phyloP scores from a whole-genome alignment of 2,113 vertebrate species.

The Garra rufa region DNA sequence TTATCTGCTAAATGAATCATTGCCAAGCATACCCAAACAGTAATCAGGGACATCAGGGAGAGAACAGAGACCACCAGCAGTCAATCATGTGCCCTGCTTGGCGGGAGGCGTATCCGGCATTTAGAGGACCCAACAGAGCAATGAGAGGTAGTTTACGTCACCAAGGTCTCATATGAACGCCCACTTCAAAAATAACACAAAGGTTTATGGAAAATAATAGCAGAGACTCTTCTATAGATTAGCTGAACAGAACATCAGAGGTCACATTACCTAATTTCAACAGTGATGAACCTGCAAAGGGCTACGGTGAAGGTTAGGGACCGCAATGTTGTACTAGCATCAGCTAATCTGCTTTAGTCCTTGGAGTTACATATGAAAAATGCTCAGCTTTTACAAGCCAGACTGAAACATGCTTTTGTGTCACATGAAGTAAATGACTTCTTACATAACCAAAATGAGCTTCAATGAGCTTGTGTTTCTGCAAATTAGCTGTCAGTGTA shows the following conservation, averaged over 20 bases:
- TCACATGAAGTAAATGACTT: background rate
- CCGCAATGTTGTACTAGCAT: background rate
- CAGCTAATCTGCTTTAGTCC: background rate
- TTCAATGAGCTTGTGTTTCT: background rate
- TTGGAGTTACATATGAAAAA: background rate
- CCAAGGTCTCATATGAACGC: background rate
- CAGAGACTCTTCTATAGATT: background rate
- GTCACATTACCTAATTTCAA: background rate
- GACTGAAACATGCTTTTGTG: background rate
- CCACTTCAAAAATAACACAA: background rate
- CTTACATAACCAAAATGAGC: constrained; percentile 2
- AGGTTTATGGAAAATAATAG: background rate
- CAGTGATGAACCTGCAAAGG: background rate
- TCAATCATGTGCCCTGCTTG: background rate
- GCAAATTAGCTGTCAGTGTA: background rate
- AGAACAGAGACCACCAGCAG: constrained; percentile 20
- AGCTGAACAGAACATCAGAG: background rate
- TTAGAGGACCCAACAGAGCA: constrained; percentile 13
- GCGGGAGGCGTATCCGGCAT: constrained; percentile 32
- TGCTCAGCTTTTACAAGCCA: background rate
- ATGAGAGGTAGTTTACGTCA: background rate
- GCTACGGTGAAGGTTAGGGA: background rate
- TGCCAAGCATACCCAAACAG: constrained; percentile 37
- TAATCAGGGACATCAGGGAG: constrained; percentile 36
- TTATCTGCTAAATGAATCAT: constrained; percentile 43